These are phyloP conservation scores for Rhaphigaster nebulosa DNA, from an alignment of 2,888 invertebrate species.

Conservation along the genomic window DNA sequence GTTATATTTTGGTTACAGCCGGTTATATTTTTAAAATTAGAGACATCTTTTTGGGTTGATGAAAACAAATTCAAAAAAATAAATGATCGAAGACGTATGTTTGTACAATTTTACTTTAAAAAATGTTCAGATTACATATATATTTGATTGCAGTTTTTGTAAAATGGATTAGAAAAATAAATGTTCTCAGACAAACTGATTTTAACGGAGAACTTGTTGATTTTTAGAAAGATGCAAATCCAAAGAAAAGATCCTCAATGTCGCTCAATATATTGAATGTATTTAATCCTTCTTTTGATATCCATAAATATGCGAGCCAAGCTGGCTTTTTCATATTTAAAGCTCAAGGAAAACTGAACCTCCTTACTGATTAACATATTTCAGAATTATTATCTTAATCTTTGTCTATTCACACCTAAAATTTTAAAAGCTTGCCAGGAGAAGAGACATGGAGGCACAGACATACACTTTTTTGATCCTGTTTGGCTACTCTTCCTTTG, in stretches of 20 bases:
- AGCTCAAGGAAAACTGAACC: neutral
- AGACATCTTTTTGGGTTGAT: neutral
- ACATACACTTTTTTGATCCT: no score
- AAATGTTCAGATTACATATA: neutral
- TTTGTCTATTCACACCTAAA: neutral
- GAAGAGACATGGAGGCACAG: neutral
- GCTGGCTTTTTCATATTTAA: neutral
- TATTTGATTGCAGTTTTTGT: no score
- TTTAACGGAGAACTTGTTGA: neutral
- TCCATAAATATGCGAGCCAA: neutral
- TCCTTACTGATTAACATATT: neutral
- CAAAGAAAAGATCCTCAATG: neutral
- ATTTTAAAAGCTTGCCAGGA: neutral
- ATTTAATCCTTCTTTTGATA: neutral
- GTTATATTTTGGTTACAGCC: no score
- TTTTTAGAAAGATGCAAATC: neutral
- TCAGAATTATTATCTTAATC: neutral
- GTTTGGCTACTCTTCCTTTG: no score
- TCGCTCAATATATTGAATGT: neutral
- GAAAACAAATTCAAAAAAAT: neutral
- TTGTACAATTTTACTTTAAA: neutral
- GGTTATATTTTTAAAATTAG: neutral
- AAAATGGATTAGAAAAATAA: no score
- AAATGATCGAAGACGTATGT: neutral
- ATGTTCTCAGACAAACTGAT: neutral